These are phyloP conservation scores for Drosophila ambigua DNA, from an alignment of 1,140 invertebrate genomes.

Conservation along the genomic window DNA sequence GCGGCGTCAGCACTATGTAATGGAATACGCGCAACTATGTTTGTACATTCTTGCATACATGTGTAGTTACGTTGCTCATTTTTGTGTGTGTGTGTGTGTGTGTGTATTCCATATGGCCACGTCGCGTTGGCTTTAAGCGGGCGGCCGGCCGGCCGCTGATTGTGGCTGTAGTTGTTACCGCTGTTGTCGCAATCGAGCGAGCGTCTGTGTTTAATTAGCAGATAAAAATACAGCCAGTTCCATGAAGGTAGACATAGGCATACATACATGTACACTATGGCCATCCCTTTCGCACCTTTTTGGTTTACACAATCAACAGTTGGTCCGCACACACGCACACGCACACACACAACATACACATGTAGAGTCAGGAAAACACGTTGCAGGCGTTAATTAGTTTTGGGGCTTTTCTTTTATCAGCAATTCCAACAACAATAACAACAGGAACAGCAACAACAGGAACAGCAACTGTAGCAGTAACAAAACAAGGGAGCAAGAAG, in stretches of 20 bases:
- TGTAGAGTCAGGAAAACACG: slow-evolving; percentile 45
- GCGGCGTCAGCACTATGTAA: too few relatives aligned
- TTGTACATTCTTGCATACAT: too few relatives aligned
- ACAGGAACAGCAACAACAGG: slow-evolving; percentile 5
- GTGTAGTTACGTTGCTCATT: too few relatives aligned
- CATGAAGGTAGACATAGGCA: slow-evolving; percentile 52
- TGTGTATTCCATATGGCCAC: slow-evolving; percentile 57
- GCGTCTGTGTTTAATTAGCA: slow-evolving; percentile 82
- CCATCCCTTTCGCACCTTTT: slow-evolving; percentile 43
- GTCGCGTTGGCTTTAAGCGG: slow-evolving; percentile 75
- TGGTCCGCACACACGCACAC: slow-evolving; percentile 3
- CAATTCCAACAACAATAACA: slow-evolving; percentile 21
- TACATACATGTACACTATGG: neutral
- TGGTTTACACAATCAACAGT: slow-evolving; percentile 33
- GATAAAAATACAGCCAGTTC: slow-evolving; percentile 75
- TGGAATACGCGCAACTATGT: too few relatives aligned
- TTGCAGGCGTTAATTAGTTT: slow-evolving; percentile 82
- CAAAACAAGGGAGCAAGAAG: slow-evolving; percentile 1
- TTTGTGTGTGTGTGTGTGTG: slow-evolving; percentile 30
- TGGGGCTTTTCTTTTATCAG: slow-evolving; percentile 81
- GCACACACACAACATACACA: slow-evolving; percentile 8
- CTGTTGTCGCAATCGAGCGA: slow-evolving; percentile 65
- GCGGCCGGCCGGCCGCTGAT: slow-evolving; percentile 45
- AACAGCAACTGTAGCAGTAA: slow-evolving; percentile 30
- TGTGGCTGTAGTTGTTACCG: slow-evolving; percentile 19